A percentile compares a stretch with the other conserved stretches of the same genome.
Conservation (phyloP, 2,113 vertebrate genomes). For the Ameiurus melas region DNA sequence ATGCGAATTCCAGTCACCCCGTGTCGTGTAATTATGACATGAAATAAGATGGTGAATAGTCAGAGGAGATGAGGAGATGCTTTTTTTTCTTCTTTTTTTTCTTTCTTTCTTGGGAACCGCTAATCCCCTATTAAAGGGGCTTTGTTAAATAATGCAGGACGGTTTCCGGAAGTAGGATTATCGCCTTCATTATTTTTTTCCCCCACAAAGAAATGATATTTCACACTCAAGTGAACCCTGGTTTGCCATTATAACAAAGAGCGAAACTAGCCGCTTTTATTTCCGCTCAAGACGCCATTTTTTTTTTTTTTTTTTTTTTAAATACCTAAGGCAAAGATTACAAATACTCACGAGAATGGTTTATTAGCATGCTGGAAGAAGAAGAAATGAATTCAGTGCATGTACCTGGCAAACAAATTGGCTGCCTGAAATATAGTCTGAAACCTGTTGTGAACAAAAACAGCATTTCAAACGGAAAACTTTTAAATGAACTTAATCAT, state of each 20-base stretch:
- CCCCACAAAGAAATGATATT: slow-evolving; percentile 94
- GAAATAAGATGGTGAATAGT: slow-evolving; percentile 87
- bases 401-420: neutral
- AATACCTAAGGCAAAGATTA: neutral
- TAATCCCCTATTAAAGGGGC: slow-evolving; percentile 98
- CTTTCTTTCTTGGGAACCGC: slow-evolving; percentile 85
- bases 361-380: neutral
- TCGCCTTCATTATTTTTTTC: slow-evolving; percentile 81
- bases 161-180: slow-evolving; percentile 99
- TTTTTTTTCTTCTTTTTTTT: slow-evolving; percentile 76
- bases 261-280: slow-evolving; percentile 48
- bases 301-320: neutral
- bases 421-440: neutral
- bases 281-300: slow-evolving; percentile 20
- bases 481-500: neutral
- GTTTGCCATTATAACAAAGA: slow-evolving; percentile 73
- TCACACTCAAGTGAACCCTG: slow-evolving; percentile 87
- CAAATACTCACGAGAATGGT: neutral
- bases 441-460: neutral
- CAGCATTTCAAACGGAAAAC: neutral
- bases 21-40: slow-evolving; percentile 94
- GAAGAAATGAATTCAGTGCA: neutral
- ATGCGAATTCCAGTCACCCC: slow-evolving; percentile 87
- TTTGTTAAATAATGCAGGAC: slow-evolving; percentile 97
- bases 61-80: slow-evolving; percentile 67